These are phyloP conservation scores for Archips crataeganus DNA, from an alignment of 2,888 invertebrate genomes.

Conservation along the genomic window DNA sequence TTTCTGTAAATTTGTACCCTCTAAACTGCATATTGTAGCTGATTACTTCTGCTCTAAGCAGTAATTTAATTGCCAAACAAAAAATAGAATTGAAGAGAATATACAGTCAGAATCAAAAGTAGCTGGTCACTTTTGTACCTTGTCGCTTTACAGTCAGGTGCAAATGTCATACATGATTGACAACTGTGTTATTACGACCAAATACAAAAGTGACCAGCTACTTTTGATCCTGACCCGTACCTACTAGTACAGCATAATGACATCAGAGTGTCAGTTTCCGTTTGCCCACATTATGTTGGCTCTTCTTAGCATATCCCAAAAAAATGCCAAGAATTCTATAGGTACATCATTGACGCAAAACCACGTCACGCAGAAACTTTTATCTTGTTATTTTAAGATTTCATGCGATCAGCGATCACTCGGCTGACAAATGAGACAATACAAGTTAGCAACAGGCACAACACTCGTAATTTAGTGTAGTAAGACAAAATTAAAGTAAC, in stretches of 20 bases:
- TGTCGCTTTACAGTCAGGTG: too few species aligned
- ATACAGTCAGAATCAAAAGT: too few species aligned
- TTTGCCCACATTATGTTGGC: neutral
- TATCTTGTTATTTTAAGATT: neutral
- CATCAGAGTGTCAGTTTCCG: neutral
- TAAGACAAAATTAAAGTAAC: neutral
- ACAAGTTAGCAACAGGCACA: neutral
- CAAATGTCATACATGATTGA: too few species aligned
- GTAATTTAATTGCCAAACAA: neutral
- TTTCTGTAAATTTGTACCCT: too few species aligned
- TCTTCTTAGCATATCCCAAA: neutral
- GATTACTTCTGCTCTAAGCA: too few species aligned
- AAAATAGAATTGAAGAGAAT: too few species aligned
- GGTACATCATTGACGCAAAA: neutral
- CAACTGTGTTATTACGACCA: too few species aligned
- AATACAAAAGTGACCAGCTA: too few species aligned
- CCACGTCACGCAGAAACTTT: neutral
- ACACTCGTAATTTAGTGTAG: conserved; percentile 2
- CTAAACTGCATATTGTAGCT: too few species aligned
- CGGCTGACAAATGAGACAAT: neutral
- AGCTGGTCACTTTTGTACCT: too few species aligned
- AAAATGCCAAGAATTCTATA: neutral
- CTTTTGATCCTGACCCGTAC: too few species aligned
- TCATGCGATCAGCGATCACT: neutral
- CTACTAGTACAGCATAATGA: neutral